Evolutionary conservation across 2,113 vertebrate species (phyloP).

Genomic region (Nerophis lumbriciformis): DNA sequence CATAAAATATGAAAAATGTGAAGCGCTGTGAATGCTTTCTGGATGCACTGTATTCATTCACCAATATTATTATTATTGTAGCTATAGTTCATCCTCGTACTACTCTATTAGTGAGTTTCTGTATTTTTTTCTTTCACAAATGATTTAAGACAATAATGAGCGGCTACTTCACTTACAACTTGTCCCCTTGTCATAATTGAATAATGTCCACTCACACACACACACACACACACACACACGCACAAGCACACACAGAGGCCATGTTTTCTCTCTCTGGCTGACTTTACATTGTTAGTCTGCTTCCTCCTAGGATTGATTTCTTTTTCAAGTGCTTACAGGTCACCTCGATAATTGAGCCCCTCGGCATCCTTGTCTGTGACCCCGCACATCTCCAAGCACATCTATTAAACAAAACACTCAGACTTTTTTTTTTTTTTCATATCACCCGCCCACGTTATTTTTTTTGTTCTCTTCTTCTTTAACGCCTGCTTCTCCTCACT

Average conservation of each 20-base stretch:
- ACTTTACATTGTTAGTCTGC: constrained; percentile 27
- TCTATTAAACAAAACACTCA: constrained; percentile 9
- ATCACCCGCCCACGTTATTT: constrained; percentile 3
- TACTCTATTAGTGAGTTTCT: too few species aligned
- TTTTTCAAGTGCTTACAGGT: constrained; percentile 4
- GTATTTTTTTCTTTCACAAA: too few species aligned
- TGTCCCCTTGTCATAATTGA: too few species aligned
- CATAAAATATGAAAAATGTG: too few species aligned
- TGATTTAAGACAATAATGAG: too few species aligned
- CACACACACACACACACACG: neutral
- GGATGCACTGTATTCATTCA: too few species aligned
- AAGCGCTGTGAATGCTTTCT: too few species aligned
- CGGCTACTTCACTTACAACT: too few species aligned
- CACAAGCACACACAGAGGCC: neutral
- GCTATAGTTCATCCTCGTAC: too few species aligned
- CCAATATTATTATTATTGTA: too few species aligned
- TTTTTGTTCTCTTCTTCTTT: neutral
- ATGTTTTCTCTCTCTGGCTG: neutral
- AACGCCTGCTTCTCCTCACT: constrained; percentile 13
- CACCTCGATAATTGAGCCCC: constrained; percentile 13
- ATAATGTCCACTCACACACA: neutral
- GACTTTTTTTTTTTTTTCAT: neutral
- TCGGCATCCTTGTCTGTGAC: constrained; percentile 11
- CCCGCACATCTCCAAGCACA: constrained; percentile 11
- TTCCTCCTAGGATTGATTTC: constrained; percentile 6